Evolutionary conservation across 2,113 vertebrate species (phyloP).

Genomic region (Pyrgilauda ruficollis): DNA sequence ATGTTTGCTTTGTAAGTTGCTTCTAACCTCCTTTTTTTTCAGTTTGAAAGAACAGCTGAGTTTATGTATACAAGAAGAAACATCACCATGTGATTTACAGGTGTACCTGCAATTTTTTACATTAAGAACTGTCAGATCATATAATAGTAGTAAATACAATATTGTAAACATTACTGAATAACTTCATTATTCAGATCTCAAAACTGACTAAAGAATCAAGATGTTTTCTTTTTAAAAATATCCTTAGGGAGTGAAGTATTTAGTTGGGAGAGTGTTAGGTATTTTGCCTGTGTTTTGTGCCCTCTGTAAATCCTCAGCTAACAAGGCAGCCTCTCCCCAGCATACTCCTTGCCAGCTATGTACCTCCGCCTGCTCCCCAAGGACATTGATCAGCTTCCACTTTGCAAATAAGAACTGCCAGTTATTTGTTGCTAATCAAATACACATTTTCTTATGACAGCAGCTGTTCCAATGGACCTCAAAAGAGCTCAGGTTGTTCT

Average conservation of each 20-base stretch:
- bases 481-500: neutral
- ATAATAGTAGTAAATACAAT: neutral
- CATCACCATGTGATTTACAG: neutral
- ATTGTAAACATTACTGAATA: neutral
- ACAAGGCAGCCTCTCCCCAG: neutral
- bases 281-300: neutral
- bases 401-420: neutral
- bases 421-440: neutral
- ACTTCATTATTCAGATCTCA: neutral
- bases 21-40: neutral
- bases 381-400: neutral
- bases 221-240: neutral
- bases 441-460: neutral
- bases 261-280: neutral
- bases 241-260: neutral
- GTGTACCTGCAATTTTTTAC: neutral
- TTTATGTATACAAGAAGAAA: neutral
- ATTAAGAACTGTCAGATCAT: neutral
- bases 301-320: neutral
- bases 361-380: fast-evolving
- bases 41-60: neutral
- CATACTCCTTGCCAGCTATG: fast-evolving
- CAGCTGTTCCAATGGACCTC: neutral
- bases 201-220: neutral
- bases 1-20: neutral